Conservation (phyloP, 2,797 vertebrate genomes). For the Anguilla anguilla region DNA sequence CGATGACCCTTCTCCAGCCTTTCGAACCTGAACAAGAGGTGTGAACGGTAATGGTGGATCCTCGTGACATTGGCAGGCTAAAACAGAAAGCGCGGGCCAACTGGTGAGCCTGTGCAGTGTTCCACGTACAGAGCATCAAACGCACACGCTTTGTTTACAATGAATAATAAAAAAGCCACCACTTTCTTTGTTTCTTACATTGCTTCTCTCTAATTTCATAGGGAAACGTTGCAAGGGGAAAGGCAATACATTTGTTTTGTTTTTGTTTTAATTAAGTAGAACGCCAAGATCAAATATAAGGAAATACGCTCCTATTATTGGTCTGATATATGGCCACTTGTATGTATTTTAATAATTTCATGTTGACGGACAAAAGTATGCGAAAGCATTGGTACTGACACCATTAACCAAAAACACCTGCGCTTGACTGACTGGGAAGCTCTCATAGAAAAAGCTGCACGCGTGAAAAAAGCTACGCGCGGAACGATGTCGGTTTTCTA, state of each 20-base stretch:
- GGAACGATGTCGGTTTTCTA: constrained; percentile 65
- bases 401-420: background rate
- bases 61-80: constrained; percentile 62
- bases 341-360: constrained; percentile 21
- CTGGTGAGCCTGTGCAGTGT: constrained; percentile 59
- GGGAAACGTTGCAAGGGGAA: constrained; percentile 31
- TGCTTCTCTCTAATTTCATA: constrained; percentile 50
- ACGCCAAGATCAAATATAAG: background rate
- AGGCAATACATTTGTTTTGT: background rate
- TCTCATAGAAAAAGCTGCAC: constrained; percentile 53
- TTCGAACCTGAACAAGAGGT: constrained; percentile 55
- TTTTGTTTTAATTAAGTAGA: background rate
- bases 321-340: background rate
- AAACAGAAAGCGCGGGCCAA: constrained; percentile 73
- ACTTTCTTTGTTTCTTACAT: background rate
- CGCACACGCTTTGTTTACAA: constrained; percentile 66
- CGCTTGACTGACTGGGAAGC: constrained; percentile 56
- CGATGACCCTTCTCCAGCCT: constrained; percentile 57
- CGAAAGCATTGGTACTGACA: constrained; percentile 50
- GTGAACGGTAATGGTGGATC: constrained; percentile 36
- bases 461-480: constrained; percentile 38
- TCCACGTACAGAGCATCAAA: constrained; percentile 69
- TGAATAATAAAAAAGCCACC: constrained; percentile 3
- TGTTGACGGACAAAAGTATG: constrained; percentile 45
- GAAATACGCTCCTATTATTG: background rate